Evolutionary conservation across 2,888 invertebrate species (phyloP).

Genomic region (Lottia scabra): DNA sequence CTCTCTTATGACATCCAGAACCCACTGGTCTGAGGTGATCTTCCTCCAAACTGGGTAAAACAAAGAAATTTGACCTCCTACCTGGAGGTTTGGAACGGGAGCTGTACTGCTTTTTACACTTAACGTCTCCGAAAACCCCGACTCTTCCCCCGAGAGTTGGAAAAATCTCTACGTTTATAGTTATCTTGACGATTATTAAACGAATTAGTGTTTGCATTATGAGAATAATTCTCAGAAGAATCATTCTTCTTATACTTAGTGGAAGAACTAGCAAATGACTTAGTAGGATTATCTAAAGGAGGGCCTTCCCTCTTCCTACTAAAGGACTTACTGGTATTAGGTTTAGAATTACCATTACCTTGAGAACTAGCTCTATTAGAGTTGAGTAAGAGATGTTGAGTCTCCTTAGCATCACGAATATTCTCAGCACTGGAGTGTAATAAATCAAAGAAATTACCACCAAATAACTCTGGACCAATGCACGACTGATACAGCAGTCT

Average conservation of each 20-base stretch:
- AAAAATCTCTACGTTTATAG: not conserved
- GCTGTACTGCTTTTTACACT: not conserved
- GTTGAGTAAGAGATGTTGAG: not conserved
- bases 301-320: too few species aligned
- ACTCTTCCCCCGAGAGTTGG: not conserved
- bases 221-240: too few species aligned
- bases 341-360: not conserved
- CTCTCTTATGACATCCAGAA: conserved; percentile 6
- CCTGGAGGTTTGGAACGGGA: not conserved
- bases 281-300: too few species aligned
- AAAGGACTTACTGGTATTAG: not conserved
- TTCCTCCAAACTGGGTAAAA: conserved; percentile 11
- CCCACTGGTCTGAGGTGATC: conserved; percentile 16
- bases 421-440: conserved; percentile 5
- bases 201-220: too few species aligned
- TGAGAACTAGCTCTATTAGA: not conserved
- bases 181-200: not conserved
- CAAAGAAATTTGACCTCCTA: conserved; percentile 8
- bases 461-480: not conserved
- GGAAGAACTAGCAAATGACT: too few species aligned
- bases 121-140: not conserved
- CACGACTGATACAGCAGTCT: not conserved
- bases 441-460: conserved; percentile 10
- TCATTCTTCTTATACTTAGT: too few species aligned
- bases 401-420: conserved; percentile 13